phyloP scores from a whole-genome alignment of 2,888 invertebrate genomes.

The Eucriotettix oculatus region DNA sequence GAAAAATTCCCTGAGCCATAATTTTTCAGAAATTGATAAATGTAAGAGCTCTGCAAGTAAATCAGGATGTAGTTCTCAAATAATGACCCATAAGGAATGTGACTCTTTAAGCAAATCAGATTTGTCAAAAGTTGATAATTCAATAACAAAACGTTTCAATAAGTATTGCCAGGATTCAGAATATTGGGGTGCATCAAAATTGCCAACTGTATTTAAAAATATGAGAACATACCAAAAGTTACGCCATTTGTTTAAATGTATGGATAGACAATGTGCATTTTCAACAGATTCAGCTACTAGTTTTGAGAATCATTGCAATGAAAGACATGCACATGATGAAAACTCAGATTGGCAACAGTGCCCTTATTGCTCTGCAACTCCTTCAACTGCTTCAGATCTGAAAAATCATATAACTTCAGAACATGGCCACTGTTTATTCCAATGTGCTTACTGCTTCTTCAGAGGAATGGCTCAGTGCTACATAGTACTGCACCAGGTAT shows the following conservation, averaged over 20 bases:
- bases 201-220: constrained; percentile 5
- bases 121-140: too few relatives aligned
- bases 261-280: constrained; percentile 31
- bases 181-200: constrained; percentile 8
- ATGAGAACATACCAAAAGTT: constrained; percentile 26
- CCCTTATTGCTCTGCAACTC: constrained; percentile 15
- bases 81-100: too few relatives aligned
- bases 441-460: constrained; percentile 52
- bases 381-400: constrained; percentile 25
- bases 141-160: neutral
- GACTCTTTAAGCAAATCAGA: too few relatives aligned
- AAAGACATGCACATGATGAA: neutral
- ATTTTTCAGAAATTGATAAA: too few relatives aligned
- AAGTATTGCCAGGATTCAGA: neutral
- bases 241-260: constrained; percentile 37
- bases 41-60: too few relatives aligned
- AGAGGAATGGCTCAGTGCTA: constrained; percentile 40
- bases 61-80: too few relatives aligned
- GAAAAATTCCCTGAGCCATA: too few relatives aligned
- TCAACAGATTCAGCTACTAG: constrained; percentile 23
- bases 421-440: constrained; percentile 42
- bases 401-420: constrained; percentile 40
- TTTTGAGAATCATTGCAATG: constrained; percentile 27
- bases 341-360: neutral
- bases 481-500: constrained; percentile 40